Base-by-base conservation (phyloP, 2,797 vertebrate species). In the Sternotherus odoratus region DNA sequence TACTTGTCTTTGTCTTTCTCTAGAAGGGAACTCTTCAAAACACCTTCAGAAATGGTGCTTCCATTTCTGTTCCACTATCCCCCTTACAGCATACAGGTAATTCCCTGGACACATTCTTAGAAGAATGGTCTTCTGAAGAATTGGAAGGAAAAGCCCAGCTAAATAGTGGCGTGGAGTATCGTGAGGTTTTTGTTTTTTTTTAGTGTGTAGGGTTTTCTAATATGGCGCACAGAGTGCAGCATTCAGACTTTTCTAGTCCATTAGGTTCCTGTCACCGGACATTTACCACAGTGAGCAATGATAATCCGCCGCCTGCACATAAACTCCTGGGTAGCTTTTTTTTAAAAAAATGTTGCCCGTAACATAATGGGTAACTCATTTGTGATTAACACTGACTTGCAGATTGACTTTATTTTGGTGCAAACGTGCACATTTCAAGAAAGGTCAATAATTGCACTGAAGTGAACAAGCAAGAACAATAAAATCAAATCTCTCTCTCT, bases 391-490 rank as follows among this genome's bases (percentile, higher is more conserved):
- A 0, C 82, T 95, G 85, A 96, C 92, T 95, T 89, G 96, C 82
- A 94, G 88, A 92, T 94, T 91, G 91, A 92, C 85, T 69, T 51
- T 85, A 87, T 93, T 90, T 91, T 89, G 85, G 95, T 81, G 90
- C 39, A 92, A 93, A 88, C 3, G 2, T 50, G 85, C 91, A 82
- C 0, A 0, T 88, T 94, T 85, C 83, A 63, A 85, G 91, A 86
- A 79, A 53, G 63, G 88, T 90, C 90, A 93, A 92, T 77, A 92
- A 82, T 87, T 86, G 87, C 91, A 56, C 83, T 93, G 75, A 91
- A 92, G 79, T 88, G 90, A 95, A 94, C 86, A 91, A 94, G 79
- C 30, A 86, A 49, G 77, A 49, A 90, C 86, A 33, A n/a, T 89
- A 94, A 75, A 74, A 95, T 93, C 78, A 96, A 96, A 88, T 48